Evolutionary conservation across 2,888 invertebrate species (phyloP).

Genomic region (Pemphredon lugubris): DNA sequence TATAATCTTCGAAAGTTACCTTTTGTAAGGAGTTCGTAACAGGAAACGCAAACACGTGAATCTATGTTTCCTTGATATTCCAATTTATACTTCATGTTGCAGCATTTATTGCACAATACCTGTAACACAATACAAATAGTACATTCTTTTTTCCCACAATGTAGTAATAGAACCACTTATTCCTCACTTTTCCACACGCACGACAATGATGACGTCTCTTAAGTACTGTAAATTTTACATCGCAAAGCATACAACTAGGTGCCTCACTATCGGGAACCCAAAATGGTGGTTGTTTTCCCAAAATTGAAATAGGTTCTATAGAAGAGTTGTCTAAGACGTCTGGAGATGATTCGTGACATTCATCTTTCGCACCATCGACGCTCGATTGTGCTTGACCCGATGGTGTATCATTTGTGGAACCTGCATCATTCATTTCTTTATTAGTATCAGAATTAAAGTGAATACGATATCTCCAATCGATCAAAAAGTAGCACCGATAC

Average conservation of each 20-base stretch:
- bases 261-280: slow-evolving; percentile 95
- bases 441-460: background rate
- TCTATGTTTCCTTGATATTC: slow-evolving; percentile 89
- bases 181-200: slow-evolving; percentile 90
- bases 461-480: background rate
- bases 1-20: slow-evolving; percentile 70
- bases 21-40: slow-evolving; percentile 84
- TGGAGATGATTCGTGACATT: slow-evolving; percentile 71
- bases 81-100: slow-evolving; percentile 87
- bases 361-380: slow-evolving; percentile 64
- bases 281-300: slow-evolving; percentile 90
- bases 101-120: slow-evolving; percentile 91
- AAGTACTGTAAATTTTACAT: slow-evolving; percentile 89
- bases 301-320: slow-evolving; percentile 78
- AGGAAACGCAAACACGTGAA: slow-evolving; percentile 89
- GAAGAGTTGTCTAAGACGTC: slow-evolving; percentile 76
- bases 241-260: slow-evolving; percentile 91
- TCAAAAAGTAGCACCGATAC: slow-evolving; percentile 2
- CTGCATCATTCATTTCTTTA: slow-evolving; percentile 35
- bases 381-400: slow-evolving; percentile 65
- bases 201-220: slow-evolving; percentile 93
- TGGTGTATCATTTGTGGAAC: slow-evolving; percentile 67
- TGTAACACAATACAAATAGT: slow-evolving; percentile 70
- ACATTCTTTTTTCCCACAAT: slow-evolving; percentile 87
- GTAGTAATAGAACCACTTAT: no score